Percentiles rank a stretch among this genome's conserved stretches.
These are phyloP conservation scores for Zaprionus vittiger DNA, from an alignment of 1,140 invertebrate genomes.

Conservation along the genomic window DNA sequence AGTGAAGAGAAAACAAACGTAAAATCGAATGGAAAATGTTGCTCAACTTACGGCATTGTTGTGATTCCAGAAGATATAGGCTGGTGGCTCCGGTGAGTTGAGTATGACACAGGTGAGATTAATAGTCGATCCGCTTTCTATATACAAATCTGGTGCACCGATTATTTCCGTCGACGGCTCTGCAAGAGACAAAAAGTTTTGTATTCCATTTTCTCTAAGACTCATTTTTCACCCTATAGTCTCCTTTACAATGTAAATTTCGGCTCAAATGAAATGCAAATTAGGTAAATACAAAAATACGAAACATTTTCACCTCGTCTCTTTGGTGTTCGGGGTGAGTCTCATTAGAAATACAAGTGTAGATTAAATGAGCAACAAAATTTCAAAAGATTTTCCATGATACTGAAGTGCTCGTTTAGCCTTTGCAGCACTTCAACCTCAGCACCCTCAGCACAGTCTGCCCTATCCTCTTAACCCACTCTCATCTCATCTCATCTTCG, in stretches of 20 bases:
- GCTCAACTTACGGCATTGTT: conserved; percentile 90
- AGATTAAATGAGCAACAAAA: conserved; percentile 32
- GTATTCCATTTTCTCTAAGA: neutral
- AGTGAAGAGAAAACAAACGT: conserved; percentile 3
- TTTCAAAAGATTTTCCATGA: conserved; percentile 47
- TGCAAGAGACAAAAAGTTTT: conserved; percentile 85
- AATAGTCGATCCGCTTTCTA: conserved; percentile 95
- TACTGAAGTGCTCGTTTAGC: conserved; percentile 30
- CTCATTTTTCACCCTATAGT: neutral
- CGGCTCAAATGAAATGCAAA: conserved; percentile 53
- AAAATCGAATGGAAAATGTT: neutral
- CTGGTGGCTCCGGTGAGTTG: conserved; percentile 95
- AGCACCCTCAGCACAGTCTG: neutral
- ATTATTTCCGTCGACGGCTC: conserved; percentile 95
- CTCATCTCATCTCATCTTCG: neutral
- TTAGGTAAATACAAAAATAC: conserved; percentile 41
- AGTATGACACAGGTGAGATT: conserved; percentile 96
- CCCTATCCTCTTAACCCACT: neutral
- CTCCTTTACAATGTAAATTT: conserved; percentile 7
- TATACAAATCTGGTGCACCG: conserved; percentile 94
- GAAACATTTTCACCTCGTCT: conserved; percentile 15
- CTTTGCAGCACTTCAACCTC: neutral
- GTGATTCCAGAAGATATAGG: conserved; percentile 97
- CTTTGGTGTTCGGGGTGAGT: neutral
- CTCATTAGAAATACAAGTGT: conserved; percentile 46